Evolutionary conservation across 2,797 vertebrate genomes (phyloP).

Genomic region (Alca torda): DNA sequence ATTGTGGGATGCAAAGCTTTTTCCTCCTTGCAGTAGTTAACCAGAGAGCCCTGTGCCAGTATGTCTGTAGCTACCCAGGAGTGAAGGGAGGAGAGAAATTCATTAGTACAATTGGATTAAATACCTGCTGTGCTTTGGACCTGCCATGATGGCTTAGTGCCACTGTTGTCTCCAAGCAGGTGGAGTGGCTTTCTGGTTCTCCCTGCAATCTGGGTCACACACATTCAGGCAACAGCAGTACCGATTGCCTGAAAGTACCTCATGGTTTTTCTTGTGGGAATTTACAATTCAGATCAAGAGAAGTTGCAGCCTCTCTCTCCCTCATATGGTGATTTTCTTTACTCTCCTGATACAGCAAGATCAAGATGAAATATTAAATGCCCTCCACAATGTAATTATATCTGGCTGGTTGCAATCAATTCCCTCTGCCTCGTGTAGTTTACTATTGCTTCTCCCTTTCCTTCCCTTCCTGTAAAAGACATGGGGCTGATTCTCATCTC

Average conservation of each 20-base stretch:
- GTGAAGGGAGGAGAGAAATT: not conserved
- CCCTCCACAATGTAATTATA: slow-evolving; percentile 51
- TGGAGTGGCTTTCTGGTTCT: not conserved
- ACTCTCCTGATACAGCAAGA: slow-evolving; percentile 18
- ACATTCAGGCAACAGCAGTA: not conserved
- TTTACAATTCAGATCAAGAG: slow-evolving; percentile 55
- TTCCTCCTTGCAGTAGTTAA: not conserved
- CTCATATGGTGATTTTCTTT: slow-evolving; percentile 40
- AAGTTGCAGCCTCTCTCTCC: not conserved
- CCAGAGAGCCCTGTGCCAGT: not conserved
- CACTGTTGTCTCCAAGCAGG: not conserved
- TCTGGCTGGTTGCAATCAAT: slow-evolving; percentile 53
- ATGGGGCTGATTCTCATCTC: not conserved
- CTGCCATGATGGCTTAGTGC: not conserved
- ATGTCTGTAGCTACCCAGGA: not conserved
- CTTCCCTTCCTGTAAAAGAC: slow-evolving; percentile 5
- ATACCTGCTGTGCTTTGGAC: slow-evolving; percentile 13
- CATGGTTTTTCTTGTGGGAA: not conserved
- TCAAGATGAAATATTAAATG: slow-evolving; percentile 62
- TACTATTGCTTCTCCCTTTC: not conserved
- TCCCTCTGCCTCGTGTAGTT: slow-evolving; percentile 20
- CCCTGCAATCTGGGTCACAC: not conserved
- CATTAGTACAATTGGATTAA: not conserved
- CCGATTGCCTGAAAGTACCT: not conserved
- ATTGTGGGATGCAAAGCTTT: not conserved